Evolutionary conservation across 2,113 vertebrate species (phyloP).

Genomic region (Ctenomys sociabilis): DNA sequence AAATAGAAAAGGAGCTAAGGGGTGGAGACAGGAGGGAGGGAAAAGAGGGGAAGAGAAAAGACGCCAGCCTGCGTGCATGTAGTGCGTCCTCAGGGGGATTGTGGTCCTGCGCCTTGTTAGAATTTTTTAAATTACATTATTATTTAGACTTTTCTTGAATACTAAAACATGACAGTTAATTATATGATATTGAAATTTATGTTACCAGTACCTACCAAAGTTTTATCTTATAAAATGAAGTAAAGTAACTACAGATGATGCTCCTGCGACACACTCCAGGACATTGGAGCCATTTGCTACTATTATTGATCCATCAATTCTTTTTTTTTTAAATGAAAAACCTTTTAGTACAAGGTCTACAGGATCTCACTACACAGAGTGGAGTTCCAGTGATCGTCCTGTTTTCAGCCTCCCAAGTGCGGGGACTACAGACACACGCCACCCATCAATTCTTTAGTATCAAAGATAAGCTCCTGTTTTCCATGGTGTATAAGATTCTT

Average conservation of each 20-base stretch:
- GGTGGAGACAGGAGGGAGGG: background rate
- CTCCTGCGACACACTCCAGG: background rate
- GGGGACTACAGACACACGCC: too few species aligned
- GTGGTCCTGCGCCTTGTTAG: too few species aligned
- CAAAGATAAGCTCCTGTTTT: background rate
- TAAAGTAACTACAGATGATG: background rate
- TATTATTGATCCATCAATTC: background rate
- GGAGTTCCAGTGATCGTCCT: too few species aligned
- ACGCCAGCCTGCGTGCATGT: too few species aligned
- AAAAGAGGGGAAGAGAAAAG: background rate
- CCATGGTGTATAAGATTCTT: background rate
- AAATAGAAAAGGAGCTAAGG: background rate
- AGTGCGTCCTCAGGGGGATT: too few species aligned
- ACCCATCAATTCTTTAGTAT: too few species aligned
- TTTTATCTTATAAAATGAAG: background rate
- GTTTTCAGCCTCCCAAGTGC: too few species aligned
- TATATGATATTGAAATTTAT: background rate
- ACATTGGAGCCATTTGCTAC: background rate
- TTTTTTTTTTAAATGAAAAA: too few species aligned
- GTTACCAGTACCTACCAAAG: background rate
- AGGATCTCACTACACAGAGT: too few species aligned
- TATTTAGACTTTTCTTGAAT: background rate
- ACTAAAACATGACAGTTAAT: background rate
- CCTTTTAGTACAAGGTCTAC: too few species aligned
- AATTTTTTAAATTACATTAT: background rate